Conservation (phyloP, 2,797 vertebrate genomes). For the Onychomys torridus region DNA sequence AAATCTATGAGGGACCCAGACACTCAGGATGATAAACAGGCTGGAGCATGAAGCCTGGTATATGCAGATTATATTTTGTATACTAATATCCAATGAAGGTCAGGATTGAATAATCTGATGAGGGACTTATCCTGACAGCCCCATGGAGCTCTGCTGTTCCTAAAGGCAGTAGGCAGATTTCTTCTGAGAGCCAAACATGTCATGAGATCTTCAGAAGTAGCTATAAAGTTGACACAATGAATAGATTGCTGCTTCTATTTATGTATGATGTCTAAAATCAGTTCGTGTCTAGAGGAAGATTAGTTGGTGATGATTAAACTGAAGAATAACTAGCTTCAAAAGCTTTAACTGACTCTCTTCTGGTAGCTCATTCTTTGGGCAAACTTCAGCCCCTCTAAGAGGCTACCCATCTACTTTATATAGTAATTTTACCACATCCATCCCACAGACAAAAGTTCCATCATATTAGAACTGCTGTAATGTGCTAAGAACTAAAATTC, state of each 20-base stretch:
- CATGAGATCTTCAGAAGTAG: not conserved
- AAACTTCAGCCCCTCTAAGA: not conserved
- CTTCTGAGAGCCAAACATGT: not conserved
- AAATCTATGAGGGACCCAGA: constrained; percentile 10
- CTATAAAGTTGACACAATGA: constrained; percentile 13
- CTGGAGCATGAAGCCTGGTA: not conserved
- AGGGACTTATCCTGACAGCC: not conserved
- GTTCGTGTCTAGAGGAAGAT: not conserved
- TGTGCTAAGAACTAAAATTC: constrained; percentile 43
- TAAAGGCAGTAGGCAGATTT: not conserved
- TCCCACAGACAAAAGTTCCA: not conserved
- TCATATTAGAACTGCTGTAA: not conserved
- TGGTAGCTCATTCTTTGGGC: not conserved
- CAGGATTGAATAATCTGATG: not conserved
- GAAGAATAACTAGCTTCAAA: not conserved
- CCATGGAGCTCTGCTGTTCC: not conserved
- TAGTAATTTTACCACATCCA: not conserved
- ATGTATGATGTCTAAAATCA: not conserved
- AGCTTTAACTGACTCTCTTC: not conserved
- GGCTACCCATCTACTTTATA: not conserved
- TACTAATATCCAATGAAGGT: not conserved
- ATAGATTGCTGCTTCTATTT: not conserved
- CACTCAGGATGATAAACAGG: not conserved
- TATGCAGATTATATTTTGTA: constrained; percentile 12
- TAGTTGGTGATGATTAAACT: not conserved